A percentile compares a stretch with the other conserved stretches of the same genome.
Conservation (phyloP, 2,797 vertebrate genomes). For the Pempheris klunzingeri region DNA sequence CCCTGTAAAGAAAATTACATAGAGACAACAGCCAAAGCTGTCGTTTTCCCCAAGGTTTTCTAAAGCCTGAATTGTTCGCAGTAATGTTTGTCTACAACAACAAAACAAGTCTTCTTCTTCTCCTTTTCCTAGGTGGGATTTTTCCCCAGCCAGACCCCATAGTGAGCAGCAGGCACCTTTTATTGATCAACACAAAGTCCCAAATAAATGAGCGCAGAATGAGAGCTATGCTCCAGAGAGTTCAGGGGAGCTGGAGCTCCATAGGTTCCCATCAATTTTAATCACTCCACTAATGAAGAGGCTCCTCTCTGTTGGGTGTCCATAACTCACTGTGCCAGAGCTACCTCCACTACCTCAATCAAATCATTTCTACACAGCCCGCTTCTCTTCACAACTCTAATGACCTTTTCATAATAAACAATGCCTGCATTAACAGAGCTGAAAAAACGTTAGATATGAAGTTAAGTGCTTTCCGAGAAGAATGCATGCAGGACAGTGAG, state of each 20-base stretch:
- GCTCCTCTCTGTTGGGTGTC: slow-evolving; percentile 88
- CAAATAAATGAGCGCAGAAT: slow-evolving; percentile 90
- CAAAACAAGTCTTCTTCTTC: slow-evolving; percentile 80
- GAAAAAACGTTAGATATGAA: slow-evolving; percentile 80
- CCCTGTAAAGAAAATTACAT: slow-evolving; percentile 76
- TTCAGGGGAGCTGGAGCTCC: slow-evolving; percentile 80
- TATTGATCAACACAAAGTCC: slow-evolving; percentile 91
- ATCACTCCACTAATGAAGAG: slow-evolving; percentile 90
- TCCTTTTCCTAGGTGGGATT: slow-evolving; percentile 71
- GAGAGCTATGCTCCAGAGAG: slow-evolving; percentile 89
- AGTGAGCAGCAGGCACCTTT: slow-evolving; percentile 87
- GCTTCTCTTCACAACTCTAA: slow-evolving; percentile 81
- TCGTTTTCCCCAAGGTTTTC: slow-evolving; percentile 76
- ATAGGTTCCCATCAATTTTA: slow-evolving; percentile 90
- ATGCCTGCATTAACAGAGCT: slow-evolving; percentile 80
- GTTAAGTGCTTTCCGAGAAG: slow-evolving; percentile 69
- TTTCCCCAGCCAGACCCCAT: slow-evolving; percentile 82
- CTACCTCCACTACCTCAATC: slow-evolving; percentile 84
- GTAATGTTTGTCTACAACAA: slow-evolving; percentile 81
- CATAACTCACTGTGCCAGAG: slow-evolving; percentile 88
- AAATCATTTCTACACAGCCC: slow-evolving; percentile 81
- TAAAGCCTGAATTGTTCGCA: slow-evolving; percentile 75
- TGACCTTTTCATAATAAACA: slow-evolving; percentile 88
- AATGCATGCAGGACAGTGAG: slow-evolving; percentile 31
- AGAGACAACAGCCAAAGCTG: slow-evolving; percentile 71